phyloP scores from a whole-genome alignment of 2,888 invertebrate species.

The Pollenia angustigena region DNA sequence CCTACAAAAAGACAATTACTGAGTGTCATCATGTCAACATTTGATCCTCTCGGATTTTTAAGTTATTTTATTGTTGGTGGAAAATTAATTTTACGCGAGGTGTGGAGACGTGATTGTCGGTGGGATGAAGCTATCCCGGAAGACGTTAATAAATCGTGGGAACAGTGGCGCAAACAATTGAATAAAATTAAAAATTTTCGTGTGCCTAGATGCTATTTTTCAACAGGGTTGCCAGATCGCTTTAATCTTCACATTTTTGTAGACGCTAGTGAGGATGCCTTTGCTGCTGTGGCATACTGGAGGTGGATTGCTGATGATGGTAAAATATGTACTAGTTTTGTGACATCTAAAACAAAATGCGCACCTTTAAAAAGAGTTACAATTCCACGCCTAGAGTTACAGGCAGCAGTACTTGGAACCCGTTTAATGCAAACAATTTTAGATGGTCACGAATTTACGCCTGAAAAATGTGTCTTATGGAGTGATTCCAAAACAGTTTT shows the following conservation, averaged over 20 bases:
- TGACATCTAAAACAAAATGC: conserved; percentile 56
- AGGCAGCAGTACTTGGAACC: conserved; percentile 32
- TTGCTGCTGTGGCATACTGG: too few relatives aligned
- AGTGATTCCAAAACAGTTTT: conserved; percentile 44
- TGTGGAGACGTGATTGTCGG: not conserved
- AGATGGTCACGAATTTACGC: too few relatives aligned
- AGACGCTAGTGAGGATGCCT: too few relatives aligned
- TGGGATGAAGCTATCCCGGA: too few relatives aligned
- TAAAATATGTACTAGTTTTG: conserved; percentile 21
- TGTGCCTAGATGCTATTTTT: too few relatives aligned
- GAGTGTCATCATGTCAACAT: conserved; percentile 50
- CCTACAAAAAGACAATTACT: conserved; percentile 49
- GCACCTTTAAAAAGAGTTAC: conserved; percentile 45
- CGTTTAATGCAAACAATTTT: too few relatives aligned
- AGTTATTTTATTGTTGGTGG: conserved; percentile 4
- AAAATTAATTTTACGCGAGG: not conserved
- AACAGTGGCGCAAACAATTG: too few relatives aligned
- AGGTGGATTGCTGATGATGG: conserved; percentile 2
- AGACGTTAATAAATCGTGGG: too few relatives aligned
- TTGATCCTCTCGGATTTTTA: conserved; percentile 33
- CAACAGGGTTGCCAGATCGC: too few relatives aligned
- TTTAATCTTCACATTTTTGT: too few relatives aligned
- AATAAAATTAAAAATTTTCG: too few relatives aligned
- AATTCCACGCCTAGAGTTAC: conserved; percentile 37
- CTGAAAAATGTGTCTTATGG: conserved; percentile 22